Evolutionary conservation across 2,888 invertebrate species (phyloP).

Genomic region (Willowsia nigromaculata): DNA sequence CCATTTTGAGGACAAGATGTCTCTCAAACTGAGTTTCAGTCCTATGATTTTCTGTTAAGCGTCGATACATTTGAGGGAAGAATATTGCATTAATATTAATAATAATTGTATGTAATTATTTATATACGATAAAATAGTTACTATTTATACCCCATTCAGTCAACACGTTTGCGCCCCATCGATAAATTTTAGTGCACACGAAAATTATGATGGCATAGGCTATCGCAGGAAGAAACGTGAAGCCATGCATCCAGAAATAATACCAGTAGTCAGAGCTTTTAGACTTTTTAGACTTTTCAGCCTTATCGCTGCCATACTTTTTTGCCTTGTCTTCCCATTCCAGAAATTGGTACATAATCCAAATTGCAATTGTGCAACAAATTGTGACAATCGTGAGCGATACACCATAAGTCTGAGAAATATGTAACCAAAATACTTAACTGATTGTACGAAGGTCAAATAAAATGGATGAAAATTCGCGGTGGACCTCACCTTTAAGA

Average conservation of each 20-base stretch:
- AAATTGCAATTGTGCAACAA: constrained; percentile 14
- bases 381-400: neutral
- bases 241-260: neutral
- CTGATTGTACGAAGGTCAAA: no score
- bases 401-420: neutral
- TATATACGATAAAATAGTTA: neutral
- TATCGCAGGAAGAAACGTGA: neutral
- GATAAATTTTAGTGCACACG: constrained; percentile 27
- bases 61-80: neutral
- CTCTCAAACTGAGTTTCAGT: constrained; percentile 67
- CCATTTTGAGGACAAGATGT: constrained; percentile 60
- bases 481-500: constrained; percentile 28
- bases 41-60: constrained; percentile 62
- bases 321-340: neutral
- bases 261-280: no score
- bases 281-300: neutral
- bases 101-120: no score
- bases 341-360: constrained; percentile 4
- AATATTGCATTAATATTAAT: no score
- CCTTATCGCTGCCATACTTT: neutral
- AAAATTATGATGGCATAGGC: constrained; percentile 17
- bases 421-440: no score
- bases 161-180: constrained; percentile 20
- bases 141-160: constrained; percentile 66
- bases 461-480: neutral